phyloP scores from a whole-genome alignment of 2,888 invertebrate species.

The Polymixis lichenea region DNA sequence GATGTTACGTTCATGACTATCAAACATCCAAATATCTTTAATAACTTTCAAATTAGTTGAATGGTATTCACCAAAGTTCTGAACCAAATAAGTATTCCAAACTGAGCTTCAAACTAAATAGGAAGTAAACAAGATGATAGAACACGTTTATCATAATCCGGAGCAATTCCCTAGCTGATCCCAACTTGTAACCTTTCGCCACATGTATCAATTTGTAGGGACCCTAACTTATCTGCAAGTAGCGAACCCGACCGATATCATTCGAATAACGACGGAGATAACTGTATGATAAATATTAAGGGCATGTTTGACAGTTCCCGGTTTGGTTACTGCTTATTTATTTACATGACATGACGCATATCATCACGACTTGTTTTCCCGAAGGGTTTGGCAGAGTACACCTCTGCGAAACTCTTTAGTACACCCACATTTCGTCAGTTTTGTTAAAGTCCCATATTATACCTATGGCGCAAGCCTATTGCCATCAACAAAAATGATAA shows the following conservation, averaged over 20 bases:
- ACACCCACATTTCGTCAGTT: no score
- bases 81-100: conserved; percentile 6
- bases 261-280: conserved; percentile 8
- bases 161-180: conserved; percentile 25
- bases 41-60: not conserved
- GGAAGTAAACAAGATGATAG: conserved; percentile 19
- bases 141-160: conserved; percentile 44
- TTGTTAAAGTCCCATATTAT: no score
- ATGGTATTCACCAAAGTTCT: not conserved
- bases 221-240: conserved; percentile 32
- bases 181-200: conserved; percentile 26
- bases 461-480: no score
- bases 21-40: not conserved
- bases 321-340: not conserved
- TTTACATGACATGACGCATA: not conserved
- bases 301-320: not conserved
- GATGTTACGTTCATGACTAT: no score
- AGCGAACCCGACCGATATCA: conserved; percentile 29
- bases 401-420: no score
- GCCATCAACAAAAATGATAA: no score
- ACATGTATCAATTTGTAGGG: conserved; percentile 47
- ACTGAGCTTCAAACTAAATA: conserved; percentile 8
- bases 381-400: no score
- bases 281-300: conserved; percentile 34
- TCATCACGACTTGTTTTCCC: no score